phyloP scores from a whole-genome alignment of 2,113 vertebrate species.

The Oryzias woworae region DNA sequence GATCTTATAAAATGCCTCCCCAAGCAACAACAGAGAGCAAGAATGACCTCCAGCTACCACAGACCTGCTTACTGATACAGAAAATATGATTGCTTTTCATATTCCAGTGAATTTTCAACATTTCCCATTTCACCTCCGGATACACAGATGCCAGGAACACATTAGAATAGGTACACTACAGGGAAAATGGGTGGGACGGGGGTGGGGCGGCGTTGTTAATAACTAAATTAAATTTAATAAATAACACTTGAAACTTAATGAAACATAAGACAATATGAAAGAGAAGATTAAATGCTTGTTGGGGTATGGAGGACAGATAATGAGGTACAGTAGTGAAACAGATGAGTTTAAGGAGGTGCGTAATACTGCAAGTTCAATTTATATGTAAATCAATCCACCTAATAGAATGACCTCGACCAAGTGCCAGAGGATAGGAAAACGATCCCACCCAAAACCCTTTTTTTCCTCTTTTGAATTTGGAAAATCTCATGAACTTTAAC shows the following conservation, averaged over 20 bases:
- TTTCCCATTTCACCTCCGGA: conserved; percentile 74
- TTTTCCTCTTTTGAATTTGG: conserved; percentile 23
- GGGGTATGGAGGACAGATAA: conserved; percentile 65
- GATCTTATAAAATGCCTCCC: conserved; percentile 71
- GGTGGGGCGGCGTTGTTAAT: conserved; percentile 60
- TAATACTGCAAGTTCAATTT: conserved; percentile 69
- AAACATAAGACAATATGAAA: conserved; percentile 63
- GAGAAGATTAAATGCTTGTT: conserved; percentile 68
- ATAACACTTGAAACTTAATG: conserved; percentile 66
- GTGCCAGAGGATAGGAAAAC: conserved; percentile 64
- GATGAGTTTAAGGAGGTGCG: conserved; percentile 66
- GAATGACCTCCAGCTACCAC: conserved; percentile 78
- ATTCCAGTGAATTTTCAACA: conserved; percentile 72
- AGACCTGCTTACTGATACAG: conserved; percentile 82
- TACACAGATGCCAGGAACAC: conserved; percentile 66
- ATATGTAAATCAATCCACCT: conserved; percentile 74
- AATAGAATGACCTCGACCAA: conserved; percentile 69
- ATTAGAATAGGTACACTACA: conserved; percentile 63
- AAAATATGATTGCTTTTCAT: conserved; percentile 83
- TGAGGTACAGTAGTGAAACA: conserved; percentile 62
- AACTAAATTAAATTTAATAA: conserved; percentile 73
- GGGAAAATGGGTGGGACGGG: conserved; percentile 49
- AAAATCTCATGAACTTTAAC: conserved; percentile 59
- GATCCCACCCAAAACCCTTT: conserved; percentile 50
- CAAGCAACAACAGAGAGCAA: conserved; percentile 71